Percentiles rank a stretch among this genome's conserved stretches.
These are phyloP conservation scores for Valencia hispanica DNA, from an alignment of 2,797 vertebrate species.

Conservation along the genomic window DNA sequence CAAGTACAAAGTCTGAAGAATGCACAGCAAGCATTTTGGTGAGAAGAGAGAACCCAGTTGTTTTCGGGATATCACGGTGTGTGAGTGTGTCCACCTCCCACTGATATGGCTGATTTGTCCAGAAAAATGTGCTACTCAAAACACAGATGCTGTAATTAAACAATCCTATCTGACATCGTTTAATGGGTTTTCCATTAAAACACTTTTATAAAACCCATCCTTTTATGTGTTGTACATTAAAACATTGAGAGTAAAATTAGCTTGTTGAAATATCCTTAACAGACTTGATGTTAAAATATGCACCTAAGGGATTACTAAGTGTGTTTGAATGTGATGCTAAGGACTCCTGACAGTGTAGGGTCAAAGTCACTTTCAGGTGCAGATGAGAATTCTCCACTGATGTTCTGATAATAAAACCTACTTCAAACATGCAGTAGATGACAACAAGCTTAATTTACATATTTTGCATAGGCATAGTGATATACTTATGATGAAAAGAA, in stretches of 20 bases:
- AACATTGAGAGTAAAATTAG: background rate
- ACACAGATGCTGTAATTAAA: background rate
- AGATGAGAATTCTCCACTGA: background rate
- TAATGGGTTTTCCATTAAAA: background rate
- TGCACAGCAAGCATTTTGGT: background rate
- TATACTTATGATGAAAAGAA: background rate
- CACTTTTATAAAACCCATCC: slow-evolving; percentile 1
- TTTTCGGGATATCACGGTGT: background rate
- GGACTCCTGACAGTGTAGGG: background rate
- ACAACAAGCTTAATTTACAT: slow-evolving; percentile 6
- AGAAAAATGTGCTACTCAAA: background rate
- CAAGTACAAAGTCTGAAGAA: background rate
- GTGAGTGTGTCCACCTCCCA: background rate
- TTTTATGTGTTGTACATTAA: background rate
- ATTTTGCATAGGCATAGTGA: background rate
- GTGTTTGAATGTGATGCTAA: background rate
- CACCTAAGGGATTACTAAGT: background rate
- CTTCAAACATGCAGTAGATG: background rate
- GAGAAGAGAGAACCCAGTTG: too few species aligned
- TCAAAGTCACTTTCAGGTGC: background rate
- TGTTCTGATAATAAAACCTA: background rate
- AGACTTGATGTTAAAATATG: slow-evolving; percentile 1
- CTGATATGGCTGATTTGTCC: background rate
- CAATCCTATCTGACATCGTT: background rate
- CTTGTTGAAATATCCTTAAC: background rate